Percentiles rank a stretch among this genome's conserved stretches.
Evolutionary conservation across 2,797 vertebrate species (phyloP).

Genomic region (Sternotherus odoratus): DNA sequence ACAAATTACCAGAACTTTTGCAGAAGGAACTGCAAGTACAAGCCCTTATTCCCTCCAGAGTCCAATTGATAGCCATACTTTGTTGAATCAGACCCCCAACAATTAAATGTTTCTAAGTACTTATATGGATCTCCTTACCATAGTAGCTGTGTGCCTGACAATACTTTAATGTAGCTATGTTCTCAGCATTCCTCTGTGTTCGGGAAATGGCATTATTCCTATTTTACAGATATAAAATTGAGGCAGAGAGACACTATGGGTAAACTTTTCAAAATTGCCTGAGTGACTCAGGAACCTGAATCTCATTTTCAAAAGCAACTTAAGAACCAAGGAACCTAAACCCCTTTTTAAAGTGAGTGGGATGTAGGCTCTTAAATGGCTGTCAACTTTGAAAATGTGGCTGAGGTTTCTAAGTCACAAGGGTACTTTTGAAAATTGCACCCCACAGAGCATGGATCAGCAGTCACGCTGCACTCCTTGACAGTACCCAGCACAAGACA

Average conservation of each 20-base stretch:
- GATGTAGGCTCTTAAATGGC: background rate
- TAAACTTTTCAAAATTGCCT: background rate
- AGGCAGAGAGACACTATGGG: background rate
- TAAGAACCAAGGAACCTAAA: background rate
- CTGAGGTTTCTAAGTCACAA: background rate
- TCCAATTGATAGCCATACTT: background rate
- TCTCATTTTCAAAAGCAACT: background rate
- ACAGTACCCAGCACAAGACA: too few species aligned
- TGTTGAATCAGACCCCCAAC: background rate
- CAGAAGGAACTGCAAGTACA: background rate
- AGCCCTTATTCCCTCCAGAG: background rate
- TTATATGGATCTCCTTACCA: fast-evolving
- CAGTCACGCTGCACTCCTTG: too few species aligned
- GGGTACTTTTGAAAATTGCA: background rate
- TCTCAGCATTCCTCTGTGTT: background rate
- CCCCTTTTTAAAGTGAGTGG: background rate
- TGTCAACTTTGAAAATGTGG: background rate
- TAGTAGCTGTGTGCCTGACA: background rate
- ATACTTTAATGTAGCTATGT: background rate
- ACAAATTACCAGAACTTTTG: slow-evolving; percentile 1
- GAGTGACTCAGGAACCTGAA: background rate
- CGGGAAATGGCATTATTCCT: background rate
- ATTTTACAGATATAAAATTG: background rate
- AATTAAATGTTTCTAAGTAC: background rate
- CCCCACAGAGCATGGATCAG: background rate